Evolutionary conservation across 2,888 invertebrate species (phyloP).

Genomic region (Exocentrus adspersus): DNA sequence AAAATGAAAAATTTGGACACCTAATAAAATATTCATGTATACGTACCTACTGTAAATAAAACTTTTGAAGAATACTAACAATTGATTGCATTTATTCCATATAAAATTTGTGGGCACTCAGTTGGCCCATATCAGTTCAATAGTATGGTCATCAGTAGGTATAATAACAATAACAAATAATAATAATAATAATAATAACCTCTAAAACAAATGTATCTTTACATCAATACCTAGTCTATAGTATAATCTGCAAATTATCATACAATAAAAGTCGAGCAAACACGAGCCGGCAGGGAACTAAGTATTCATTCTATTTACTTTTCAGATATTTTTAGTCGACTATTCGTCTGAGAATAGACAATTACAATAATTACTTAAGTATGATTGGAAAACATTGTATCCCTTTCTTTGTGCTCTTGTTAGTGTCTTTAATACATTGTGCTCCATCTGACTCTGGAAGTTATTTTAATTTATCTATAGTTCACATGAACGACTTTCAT

Average conservation of each 20-base stretch:
- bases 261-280: background rate
- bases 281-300: background rate
- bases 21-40: background rate
- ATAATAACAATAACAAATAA: too few relatives aligned
- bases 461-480: constrained; percentile 66
- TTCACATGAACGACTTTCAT: constrained; percentile 70
- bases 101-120: too few relatives aligned
- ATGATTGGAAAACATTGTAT: background rate
- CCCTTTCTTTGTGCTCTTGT: background rate
- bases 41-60: constrained; percentile 4
- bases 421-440: background rate
- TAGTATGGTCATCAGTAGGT: too few relatives aligned
- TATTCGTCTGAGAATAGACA: background rate
- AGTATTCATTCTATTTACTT: background rate
- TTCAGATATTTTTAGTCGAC: background rate
- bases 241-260: background rate
- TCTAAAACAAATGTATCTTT: too few relatives aligned
- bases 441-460: background rate
- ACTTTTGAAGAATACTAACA: too few relatives aligned
- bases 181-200: too few relatives aligned
- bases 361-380: background rate
- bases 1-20: constrained; percentile 4
- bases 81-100: too few relatives aligned
- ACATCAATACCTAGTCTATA: too few relatives aligned
- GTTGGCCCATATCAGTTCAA: too few relatives aligned